Evolutionary conservation across 2,888 invertebrate genomes (phyloP).

Genomic region (Theodoxus fluviatilis): DNA sequence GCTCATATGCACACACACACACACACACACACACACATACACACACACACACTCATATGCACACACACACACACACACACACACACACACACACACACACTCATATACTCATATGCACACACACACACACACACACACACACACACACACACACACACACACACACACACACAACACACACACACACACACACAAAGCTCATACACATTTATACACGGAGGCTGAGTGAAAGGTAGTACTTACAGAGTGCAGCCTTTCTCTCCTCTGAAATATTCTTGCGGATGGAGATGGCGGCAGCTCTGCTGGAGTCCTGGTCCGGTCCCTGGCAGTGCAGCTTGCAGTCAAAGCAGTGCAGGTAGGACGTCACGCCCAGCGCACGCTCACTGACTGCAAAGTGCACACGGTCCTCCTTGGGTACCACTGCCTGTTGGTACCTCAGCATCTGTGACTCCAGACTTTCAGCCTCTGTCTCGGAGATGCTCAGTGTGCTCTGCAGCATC

Average conservation of each 20-base stretch:
- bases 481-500: slow-evolving; percentile 36
- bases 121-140: neutral
- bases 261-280: slow-evolving; percentile 48
- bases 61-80: neutral
- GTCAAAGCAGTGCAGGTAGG: slow-evolving; percentile 57
- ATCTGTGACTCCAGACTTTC: slow-evolving; percentile 41
- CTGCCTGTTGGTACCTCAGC: slow-evolving; percentile 30
- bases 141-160: slow-evolving; percentile 7
- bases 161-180: neutral
- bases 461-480: slow-evolving; percentile 40
- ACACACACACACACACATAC: neutral
- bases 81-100: slow-evolving; percentile 17
- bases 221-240: slow-evolving; percentile 13
- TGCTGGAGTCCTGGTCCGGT: slow-evolving; percentile 31
- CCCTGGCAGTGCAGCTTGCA: slow-evolving; percentile 42
- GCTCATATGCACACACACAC: neutral
- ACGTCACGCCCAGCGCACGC: slow-evolving; percentile 41
- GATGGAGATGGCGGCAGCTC: slow-evolving; percentile 36
- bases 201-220: slow-evolving; percentile 12
- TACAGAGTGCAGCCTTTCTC: slow-evolving; percentile 48
- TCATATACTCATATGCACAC: neutral
- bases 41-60: neutral
- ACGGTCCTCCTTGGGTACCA: slow-evolving; percentile 27
- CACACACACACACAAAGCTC: neutral
- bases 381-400: slow-evolving; percentile 45